Evolutionary conservation across 2,113 vertebrate species (phyloP).

Genomic region (Istiophorus platypterus): DNA sequence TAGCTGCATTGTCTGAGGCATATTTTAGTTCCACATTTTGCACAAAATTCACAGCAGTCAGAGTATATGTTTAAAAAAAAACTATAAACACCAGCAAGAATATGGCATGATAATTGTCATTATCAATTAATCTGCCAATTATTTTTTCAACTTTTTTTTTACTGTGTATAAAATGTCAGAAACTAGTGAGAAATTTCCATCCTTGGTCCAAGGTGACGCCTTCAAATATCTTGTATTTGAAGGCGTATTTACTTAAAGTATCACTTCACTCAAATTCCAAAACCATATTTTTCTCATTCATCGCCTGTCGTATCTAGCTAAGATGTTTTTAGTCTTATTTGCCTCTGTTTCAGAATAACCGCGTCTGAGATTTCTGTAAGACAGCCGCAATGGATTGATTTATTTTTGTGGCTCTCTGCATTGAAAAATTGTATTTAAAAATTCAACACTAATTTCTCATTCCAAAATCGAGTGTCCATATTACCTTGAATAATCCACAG

Average conservation of each 20-base stretch:
- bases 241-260: background rate
- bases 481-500: background rate
- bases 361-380: too few species aligned
- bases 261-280: background rate
- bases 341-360: background rate
- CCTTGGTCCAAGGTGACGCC: too few species aligned
- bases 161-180: background rate
- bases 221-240: too few species aligned
- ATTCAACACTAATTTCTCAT: background rate
- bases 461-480: background rate
- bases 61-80: background rate
- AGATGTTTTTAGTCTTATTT: background rate
- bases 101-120: background rate
- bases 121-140: background rate
- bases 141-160: background rate
- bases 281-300: background rate
- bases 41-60: background rate
- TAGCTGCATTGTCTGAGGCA: background rate
- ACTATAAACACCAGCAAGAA: background rate
- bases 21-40: constrained; percentile 21
- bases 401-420: background rate
- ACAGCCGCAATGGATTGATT: background rate
- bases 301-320: background rate
- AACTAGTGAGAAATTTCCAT: too few species aligned
- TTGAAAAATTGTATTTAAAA: too few species aligned